Evolutionary conservation across 2,113 vertebrate species (phyloP).

Genomic region (Meriones unguiculatus): DNA sequence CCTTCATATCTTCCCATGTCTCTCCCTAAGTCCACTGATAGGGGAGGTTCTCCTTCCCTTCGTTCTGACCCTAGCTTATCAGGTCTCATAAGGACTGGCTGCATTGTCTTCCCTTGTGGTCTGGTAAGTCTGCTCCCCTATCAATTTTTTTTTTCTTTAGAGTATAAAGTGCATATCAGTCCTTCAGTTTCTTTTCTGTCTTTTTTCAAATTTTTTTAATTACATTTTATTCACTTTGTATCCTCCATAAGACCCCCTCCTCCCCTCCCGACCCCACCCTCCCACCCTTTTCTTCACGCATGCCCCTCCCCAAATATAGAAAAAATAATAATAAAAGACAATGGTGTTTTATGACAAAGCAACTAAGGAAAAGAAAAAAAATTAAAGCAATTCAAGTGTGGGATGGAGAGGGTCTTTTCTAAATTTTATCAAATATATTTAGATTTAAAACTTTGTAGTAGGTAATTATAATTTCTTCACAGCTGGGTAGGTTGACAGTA

Average conservation of each 20-base stretch:
- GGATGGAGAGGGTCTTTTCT: conserved; percentile 26
- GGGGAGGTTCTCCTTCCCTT: too few species aligned
- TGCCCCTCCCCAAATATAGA: neutral
- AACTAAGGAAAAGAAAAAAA: conserved; percentile 26
- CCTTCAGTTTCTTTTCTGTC: neutral
- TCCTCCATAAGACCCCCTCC: too few species aligned
- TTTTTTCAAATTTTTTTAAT: too few species aligned
- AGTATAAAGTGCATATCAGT: conserved; percentile 14
- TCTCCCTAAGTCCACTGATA: too few species aligned
- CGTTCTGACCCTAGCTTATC: too few species aligned
- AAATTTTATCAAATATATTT: conserved; percentile 45
- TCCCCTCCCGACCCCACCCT: too few species aligned
- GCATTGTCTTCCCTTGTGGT: too few species aligned
- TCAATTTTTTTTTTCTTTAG: neutral
- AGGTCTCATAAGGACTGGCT: too few species aligned
- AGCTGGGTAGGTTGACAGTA: conserved; percentile 46
- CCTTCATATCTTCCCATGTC: too few species aligned
- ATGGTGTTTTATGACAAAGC: conserved; percentile 16
- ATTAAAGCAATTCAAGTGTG: conserved; percentile 42
- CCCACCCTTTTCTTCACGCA: too few species aligned
- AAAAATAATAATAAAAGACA: neutral
- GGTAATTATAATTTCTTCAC: conserved; percentile 56
- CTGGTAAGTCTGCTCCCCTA: too few species aligned
- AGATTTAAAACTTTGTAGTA: conserved; percentile 6
- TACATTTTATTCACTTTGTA: too few species aligned